Percentiles rank a stretch among this genome's conserved stretches.
Evolutionary conservation across 2,797 vertebrate genomes (phyloP).

Genomic region (Petrocephalus schoutedeni): DNA sequence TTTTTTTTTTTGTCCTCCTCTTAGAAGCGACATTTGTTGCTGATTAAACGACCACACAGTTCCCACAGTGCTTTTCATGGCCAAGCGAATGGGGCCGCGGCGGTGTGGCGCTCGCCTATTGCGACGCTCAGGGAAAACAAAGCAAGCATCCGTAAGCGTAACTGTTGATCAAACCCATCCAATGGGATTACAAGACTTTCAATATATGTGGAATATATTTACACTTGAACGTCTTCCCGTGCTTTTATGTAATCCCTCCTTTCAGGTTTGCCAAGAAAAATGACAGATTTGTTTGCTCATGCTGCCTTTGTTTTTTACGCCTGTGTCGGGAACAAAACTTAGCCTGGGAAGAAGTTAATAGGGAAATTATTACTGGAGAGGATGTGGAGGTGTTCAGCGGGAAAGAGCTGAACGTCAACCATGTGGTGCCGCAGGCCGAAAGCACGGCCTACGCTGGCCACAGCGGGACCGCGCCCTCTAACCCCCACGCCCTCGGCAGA

Average conservation of each 20-base stretch:
- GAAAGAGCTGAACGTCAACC: neutral
- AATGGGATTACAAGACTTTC: conserved; percentile 26
- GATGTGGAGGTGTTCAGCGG: neutral
- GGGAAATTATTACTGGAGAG: neutral
- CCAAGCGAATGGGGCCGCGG: conserved; percentile 59
- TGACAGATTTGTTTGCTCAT: conserved; percentile 24
- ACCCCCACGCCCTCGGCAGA: neutral
- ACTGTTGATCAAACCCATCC: conserved; percentile 22
- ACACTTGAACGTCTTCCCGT: conserved; percentile 24
- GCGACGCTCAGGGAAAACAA: conserved; percentile 17
- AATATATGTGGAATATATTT: conserved; percentile 32
- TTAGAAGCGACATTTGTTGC: conserved; percentile 62
- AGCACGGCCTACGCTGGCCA: neutral
- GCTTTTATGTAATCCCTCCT: conserved; percentile 18
- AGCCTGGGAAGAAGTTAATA: neutral
- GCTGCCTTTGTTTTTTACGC: conserved; percentile 7
- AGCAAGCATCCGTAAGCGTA: conserved; percentile 3
- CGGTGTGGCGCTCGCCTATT: conserved; percentile 51
- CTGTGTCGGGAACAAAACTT: conserved; percentile 1
- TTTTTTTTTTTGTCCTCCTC: conserved; percentile 7
- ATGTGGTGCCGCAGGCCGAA: neutral
- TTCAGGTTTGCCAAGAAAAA: conserved; percentile 22
- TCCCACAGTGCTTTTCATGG: conserved; percentile 71
- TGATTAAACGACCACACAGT: conserved; percentile 65
- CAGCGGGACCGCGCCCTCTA: neutral